phyloP scores from a whole-genome alignment of 2,113 vertebrate genomes.

The Philantomba maxwellii region DNA sequence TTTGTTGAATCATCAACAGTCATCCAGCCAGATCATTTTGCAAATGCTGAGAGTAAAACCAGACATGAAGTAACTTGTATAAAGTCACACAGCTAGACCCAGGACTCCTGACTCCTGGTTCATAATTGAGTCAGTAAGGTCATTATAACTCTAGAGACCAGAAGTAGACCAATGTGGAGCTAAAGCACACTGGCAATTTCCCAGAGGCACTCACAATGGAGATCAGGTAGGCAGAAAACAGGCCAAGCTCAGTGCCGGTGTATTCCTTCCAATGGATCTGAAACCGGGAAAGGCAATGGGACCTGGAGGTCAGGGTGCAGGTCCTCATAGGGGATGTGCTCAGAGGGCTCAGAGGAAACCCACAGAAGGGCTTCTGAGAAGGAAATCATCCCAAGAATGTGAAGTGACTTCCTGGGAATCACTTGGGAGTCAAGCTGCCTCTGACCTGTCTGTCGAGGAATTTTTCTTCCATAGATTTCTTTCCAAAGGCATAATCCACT shows the following conservation, averaged over 20 bases:
- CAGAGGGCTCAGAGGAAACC: background rate
- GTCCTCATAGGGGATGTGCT: background rate
- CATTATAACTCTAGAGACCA: background rate
- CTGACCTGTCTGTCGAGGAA: background rate
- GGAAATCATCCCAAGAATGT: background rate
- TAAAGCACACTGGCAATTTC: background rate
- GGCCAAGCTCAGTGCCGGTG: rapidly evolving
- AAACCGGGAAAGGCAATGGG: background rate
- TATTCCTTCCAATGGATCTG: background rate
- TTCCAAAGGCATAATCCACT: background rate
- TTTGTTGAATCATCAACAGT: background rate
- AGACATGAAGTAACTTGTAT: background rate
- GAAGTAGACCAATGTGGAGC: background rate
- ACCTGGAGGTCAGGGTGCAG: background rate
- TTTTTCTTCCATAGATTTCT: background rate
- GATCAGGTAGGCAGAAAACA: background rate
- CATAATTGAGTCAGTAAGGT: background rate
- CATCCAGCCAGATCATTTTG: background rate
- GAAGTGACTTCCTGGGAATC: background rate
- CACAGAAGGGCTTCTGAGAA: background rate
- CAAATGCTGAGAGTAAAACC: background rate
- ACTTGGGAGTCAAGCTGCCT: background rate
- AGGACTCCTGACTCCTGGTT: background rate
- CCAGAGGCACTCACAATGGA: background rate
- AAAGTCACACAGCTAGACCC: background rate